Conservation (phyloP, 2,113 vertebrate genomes). For the Drymodes brunneopygia region DNA sequence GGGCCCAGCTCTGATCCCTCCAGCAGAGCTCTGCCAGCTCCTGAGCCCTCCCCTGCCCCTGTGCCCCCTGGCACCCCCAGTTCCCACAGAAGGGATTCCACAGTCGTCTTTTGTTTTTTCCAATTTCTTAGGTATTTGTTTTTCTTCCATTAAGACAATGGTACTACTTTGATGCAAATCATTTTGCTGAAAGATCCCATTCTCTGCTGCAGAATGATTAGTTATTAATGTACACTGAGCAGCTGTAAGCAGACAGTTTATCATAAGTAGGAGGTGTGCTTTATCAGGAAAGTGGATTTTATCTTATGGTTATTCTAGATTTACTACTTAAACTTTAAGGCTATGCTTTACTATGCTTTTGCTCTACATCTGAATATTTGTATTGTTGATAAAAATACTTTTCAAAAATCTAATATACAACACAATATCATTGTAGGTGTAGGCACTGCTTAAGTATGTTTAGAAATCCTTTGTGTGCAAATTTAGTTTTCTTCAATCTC, state of each 20-base stretch:
- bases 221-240: not conserved
- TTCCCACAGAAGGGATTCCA: not conserved
- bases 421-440: constrained; percentile 71
- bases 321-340: constrained; percentile 45
- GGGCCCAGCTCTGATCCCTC: not conserved
- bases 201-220: not conserved
- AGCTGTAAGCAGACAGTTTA: constrained; percentile 28
- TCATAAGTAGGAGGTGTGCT: constrained; percentile 35
- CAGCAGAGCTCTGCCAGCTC: not conserved
- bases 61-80: not conserved
- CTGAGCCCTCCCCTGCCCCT: not conserved
- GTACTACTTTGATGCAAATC: not conserved
- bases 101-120: not conserved
- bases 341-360: constrained; percentile 18
- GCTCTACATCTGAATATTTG: constrained; percentile 34
- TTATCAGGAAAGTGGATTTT: constrained; percentile 27
- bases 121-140: not conserved
- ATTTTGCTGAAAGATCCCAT: not conserved
- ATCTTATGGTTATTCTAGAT: not conserved
- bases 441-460: constrained; percentile 82
- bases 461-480: constrained; percentile 65
- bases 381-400: constrained; percentile 55
- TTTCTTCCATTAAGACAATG: not conserved
- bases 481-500: constrained; percentile 54
- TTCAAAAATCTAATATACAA: constrained; percentile 50